Percentiles rank a stretch among this genome's conserved stretches.
Evolutionary conservation across 2,113 vertebrate species (phyloP).

Genomic region (Collichthys lucidus): DNA sequence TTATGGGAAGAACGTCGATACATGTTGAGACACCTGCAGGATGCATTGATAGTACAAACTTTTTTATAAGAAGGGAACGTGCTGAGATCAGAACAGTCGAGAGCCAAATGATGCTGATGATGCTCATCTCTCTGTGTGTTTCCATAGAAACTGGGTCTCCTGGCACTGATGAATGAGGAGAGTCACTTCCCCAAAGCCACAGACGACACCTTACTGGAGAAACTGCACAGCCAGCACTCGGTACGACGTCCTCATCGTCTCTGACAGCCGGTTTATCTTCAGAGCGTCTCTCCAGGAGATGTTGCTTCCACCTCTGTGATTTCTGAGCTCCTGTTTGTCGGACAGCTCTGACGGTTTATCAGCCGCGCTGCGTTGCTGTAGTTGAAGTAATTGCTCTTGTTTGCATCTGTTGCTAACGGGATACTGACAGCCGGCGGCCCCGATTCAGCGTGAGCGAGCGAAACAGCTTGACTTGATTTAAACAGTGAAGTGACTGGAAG

Average conservation of each 20-base stretch:
- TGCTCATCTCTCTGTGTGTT: background rate
- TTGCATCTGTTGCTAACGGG: background rate
- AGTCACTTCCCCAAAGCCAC: slow-evolving; percentile 98
- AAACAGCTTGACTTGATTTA: background rate
- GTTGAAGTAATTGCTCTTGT: no score
- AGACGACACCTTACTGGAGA: slow-evolving; percentile 93
- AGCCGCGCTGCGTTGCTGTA: no score
- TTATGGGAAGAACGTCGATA: background rate
- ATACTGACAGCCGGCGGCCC: background rate
- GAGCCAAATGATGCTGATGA: background rate
- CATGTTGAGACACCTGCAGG: background rate
- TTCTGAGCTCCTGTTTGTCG: no score
- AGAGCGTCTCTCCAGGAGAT: no score
- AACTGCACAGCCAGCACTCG: slow-evolving; percentile 93
- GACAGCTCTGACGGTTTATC: no score
- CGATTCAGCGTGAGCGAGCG: no score
- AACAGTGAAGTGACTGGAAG: background rate
- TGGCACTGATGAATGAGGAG: slow-evolving; percentile 97
- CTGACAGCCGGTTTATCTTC: no score
- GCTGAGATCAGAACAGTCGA: background rate
- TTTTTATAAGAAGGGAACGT: background rate
- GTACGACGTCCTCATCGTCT: slow-evolving; percentile 76
- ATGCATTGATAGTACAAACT: background rate
- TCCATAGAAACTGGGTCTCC: slow-evolving; percentile 94
- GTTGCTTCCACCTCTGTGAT: no score